Conservation (phyloP, 2,113 vertebrate genomes). For the Hemiprocne comata region DNA sequence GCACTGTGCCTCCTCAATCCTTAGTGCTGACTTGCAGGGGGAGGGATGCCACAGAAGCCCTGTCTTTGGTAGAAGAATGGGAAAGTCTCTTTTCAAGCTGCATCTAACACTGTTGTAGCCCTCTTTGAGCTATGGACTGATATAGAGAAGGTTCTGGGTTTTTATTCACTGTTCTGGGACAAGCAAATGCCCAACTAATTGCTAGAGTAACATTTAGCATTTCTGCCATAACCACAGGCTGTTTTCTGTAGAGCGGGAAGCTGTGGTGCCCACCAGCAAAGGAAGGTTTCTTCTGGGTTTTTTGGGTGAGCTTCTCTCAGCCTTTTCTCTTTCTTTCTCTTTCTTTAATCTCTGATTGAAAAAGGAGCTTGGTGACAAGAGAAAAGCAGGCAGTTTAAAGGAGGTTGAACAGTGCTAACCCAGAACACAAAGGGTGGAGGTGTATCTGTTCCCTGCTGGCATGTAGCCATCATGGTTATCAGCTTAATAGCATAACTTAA, state of each 20-base stretch:
- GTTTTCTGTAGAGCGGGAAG: not conserved
- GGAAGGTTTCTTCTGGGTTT: not conserved
- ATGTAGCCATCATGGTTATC: slow-evolving; percentile 57
- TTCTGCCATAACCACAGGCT: not conserved
- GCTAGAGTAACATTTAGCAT: not conserved
- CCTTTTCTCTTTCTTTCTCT: not conserved
- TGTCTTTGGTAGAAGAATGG: not conserved
- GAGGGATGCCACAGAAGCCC: not conserved
- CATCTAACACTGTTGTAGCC: rapidly evolving
- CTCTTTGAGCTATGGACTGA: not conserved
- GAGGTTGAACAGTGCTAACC: not conserved
- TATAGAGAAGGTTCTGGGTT: not conserved
- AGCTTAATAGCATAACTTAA: slow-evolving; percentile 63
- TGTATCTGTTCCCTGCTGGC: slow-evolving; percentile 45
- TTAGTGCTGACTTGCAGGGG: not conserved
- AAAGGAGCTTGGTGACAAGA: not conserved
- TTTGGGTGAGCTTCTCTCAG: not conserved
- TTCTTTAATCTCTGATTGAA: not conserved
- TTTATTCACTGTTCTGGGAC: not conserved
- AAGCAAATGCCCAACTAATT: not conserved
- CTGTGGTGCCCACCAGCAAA: not conserved
- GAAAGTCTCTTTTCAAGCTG: not conserved
- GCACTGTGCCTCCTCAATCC: not conserved
- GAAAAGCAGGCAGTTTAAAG: not conserved
- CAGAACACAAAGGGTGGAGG: slow-evolving; percentile 49